Evolutionary conservation across 2,113 vertebrate species (phyloP), one percentile per base, ranked within the genome.

Genomic region (Leucosticte australis): DNA sequence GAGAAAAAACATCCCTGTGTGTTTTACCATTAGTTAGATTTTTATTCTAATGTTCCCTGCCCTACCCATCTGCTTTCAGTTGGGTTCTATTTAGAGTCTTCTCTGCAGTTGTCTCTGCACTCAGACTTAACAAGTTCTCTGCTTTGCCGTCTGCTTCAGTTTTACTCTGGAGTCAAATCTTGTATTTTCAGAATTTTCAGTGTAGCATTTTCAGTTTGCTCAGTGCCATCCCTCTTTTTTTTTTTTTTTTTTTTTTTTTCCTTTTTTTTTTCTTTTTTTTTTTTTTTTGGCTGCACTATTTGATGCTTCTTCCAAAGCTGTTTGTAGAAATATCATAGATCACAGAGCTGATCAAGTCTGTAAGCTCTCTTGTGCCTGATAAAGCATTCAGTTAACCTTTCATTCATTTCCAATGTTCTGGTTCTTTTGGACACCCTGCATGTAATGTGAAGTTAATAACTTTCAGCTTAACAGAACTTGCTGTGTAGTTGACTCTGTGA

Each of bases 41-140:
- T 95, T 94, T 69, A 33, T 95, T 94, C 85, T 83, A 2, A 75
- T 86, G 76, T 94, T 94, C 90, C 52, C 73, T 96, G 87, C 64
- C 88, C 83, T 92, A 7, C 80, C 94, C 84, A 92, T 96, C 81
- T 95, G 94, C 84, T 96, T 97, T 90, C 81, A 55, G 75, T 91
- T 95, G 88, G 87, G 59, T 96, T 95, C 90, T 96, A 71, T 97
- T 96, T 95, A 88, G 89, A 83, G 92, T 93, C 63, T 90, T 60
- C 75, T 67, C 89, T 88, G 89, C 95, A 87, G 91, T 96, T 95
- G 92, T 96, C 95, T 92, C 87, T 91, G 74, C 65, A n/a, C 83
- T 95, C 81, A 95, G 90, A 88, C 83, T 89, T 90, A 52, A 89
- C 83, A 69, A 86, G 89, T 94, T 94, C 95, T 75, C 89, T 96